phyloP scores from a whole-genome alignment of 2,888 invertebrate genomes.

The Desoria tigrina region DNA sequence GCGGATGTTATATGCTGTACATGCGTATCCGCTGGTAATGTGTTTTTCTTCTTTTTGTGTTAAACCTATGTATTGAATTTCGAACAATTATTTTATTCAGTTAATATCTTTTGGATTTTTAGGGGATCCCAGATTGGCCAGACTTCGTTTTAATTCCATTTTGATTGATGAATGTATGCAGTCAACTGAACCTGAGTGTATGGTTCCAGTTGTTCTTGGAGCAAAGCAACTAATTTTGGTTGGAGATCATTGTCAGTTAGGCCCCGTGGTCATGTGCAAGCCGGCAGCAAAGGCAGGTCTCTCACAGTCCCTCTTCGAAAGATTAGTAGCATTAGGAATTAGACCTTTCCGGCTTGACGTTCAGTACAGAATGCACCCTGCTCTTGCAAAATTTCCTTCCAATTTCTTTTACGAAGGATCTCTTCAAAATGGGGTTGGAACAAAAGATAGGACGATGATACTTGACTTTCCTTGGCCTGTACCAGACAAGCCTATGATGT shows the following conservation, averaged over 20 bases:
- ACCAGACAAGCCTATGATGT: conserved; percentile 96
- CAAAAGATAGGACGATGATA: conserved; percentile 81
- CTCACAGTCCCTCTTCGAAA: conserved; percentile 94
- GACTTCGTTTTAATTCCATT: conserved; percentile 93
- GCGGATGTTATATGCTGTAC: conserved; percentile 99
- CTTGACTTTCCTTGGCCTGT: conserved; percentile 98
- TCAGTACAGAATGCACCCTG: conserved; percentile 99
- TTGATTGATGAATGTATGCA: conserved; percentile 95
- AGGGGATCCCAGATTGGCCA: conserved; percentile 84
- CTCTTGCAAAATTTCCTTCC: conserved; percentile 93
- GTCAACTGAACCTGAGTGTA: conserved; percentile 83
- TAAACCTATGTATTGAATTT: neutral
- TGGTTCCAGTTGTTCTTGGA: conserved; percentile 98
- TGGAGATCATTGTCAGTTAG: conserved; percentile 98
- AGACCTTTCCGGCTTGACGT: conserved; percentile 95
- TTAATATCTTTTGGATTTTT: neutral
- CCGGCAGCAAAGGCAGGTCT: conserved; percentile 96
- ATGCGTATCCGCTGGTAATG: conserved; percentile 89
- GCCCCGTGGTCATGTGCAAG: conserved; percentile 99
- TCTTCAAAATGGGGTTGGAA: conserved; percentile 95
- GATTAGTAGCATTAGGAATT: conserved; percentile 94
- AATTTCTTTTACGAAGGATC: conserved; percentile 99
- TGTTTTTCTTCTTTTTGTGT: neutral
- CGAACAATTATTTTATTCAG: neutral
- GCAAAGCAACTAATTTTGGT: conserved; percentile 90